These are phyloP conservation scores for Xiphorhynchus erythropygius DNA, from an alignment of 2,797 vertebrate species.

Conservation along the genomic window DNA sequence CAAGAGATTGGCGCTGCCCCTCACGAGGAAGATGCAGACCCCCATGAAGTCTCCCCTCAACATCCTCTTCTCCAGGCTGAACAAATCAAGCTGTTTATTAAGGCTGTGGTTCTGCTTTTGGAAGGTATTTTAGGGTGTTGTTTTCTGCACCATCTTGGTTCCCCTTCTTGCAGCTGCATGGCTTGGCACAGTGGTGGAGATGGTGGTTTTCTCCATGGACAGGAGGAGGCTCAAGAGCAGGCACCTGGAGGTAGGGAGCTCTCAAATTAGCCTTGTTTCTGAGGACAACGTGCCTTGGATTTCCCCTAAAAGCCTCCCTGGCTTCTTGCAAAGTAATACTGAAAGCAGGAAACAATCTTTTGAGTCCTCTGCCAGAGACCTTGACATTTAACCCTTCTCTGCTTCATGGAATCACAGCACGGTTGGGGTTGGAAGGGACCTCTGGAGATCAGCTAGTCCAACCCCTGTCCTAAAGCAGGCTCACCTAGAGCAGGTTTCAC, in stretches of 20 bases:
- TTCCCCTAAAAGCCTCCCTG: not conserved
- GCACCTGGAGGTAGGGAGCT: not conserved
- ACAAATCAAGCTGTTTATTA: not conserved
- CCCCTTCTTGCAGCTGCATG: not conserved
- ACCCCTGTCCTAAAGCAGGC: not conserved
- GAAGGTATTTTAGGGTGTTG: not conserved
- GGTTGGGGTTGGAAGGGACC: not conserved
- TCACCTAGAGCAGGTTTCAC: not conserved
- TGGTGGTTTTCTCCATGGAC: not conserved
- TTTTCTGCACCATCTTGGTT: not conserved
- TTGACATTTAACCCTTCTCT: not conserved
- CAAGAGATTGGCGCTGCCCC: not conserved
- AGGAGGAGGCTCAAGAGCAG: not conserved
- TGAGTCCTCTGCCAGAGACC: not conserved
- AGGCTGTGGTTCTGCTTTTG: not conserved
- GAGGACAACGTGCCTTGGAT: not conserved
- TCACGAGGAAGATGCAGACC: not conserved
- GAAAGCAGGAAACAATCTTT: not conserved
- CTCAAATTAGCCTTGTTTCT: not conserved
- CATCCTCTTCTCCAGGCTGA: not conserved
- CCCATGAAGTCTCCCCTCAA: not conserved
- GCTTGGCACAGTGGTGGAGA: accelerated
- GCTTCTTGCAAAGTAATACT: not conserved
- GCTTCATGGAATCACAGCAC: not conserved
- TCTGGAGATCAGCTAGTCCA: not conserved